Evolutionary conservation across 2,888 invertebrate genomes (phyloP).

Genomic region (Drepanosiphum platanoidis): DNA sequence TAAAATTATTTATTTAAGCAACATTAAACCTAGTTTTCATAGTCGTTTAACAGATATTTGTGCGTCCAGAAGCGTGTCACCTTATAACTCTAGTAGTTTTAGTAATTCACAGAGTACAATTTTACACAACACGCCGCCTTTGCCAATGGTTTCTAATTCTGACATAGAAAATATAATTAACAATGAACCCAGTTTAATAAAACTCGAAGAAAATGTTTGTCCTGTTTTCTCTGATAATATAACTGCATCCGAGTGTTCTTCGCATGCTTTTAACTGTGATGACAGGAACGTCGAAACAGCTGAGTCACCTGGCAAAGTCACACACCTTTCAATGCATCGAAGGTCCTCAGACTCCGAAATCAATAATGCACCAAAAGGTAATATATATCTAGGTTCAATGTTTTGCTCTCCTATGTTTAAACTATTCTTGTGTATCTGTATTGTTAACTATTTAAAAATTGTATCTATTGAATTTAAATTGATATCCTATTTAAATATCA

Average conservation of each 20-base stretch:
- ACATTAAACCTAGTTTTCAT: slow-evolving; percentile 45
- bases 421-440: neutral
- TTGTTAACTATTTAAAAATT: neutral
- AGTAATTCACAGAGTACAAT: slow-evolving; percentile 61
- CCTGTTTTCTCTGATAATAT: slow-evolving; percentile 59
- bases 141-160: slow-evolving; percentile 45
- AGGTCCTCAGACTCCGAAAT: slow-evolving; percentile 94
- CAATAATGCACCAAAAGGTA: slow-evolving; percentile 93
- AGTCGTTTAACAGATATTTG: slow-evolving; percentile 53
- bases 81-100: slow-evolving; percentile 61
- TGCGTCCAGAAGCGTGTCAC: slow-evolving; percentile 55
- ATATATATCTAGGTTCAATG: slow-evolving; percentile 63
- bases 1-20: slow-evolving; percentile 53
- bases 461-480: slow-evolving; percentile 9
- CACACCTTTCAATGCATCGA: slow-evolving; percentile 73
- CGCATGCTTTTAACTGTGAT: slow-evolving; percentile 62
- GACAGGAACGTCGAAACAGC: slow-evolving; percentile 64
- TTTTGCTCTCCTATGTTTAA: slow-evolving; percentile 7
- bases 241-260: slow-evolving; percentile 62
- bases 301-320: slow-evolving; percentile 72
- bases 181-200: slow-evolving; percentile 58
- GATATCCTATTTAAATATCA: neutral
- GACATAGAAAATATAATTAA: slow-evolving; percentile 55
- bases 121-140: slow-evolving; percentile 58
- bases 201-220: slow-evolving; percentile 59